Base-by-base conservation (phyloP, 1,140 invertebrate genomes). In the Sitodiplosis mosellana region DNA sequence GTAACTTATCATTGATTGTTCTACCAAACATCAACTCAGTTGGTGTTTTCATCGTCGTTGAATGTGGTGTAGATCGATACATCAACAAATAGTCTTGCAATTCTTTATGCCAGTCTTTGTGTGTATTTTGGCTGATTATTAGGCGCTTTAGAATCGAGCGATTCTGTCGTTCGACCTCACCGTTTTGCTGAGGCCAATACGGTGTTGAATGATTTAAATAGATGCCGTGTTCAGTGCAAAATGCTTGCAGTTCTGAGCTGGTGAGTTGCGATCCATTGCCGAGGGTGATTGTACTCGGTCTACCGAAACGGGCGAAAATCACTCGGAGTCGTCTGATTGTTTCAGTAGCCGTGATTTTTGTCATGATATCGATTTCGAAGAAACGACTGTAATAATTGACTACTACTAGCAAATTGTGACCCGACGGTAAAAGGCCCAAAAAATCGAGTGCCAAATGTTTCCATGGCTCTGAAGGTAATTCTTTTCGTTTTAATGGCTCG, bases 131-230 rank as follows among this genome's bases (percentile, higher is more conserved):
- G 37, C 48, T 41, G 34, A 56, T 55, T 33, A 36, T 49, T 12
- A 59, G 36, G 2, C 52, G 43, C 19, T 60, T 62, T 41, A 60
- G 43, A 38, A 61, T 55, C 15, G 53, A 55, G 33, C 50, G 44
- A 47, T 63, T 64, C 47, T 60, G 54, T 12, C 59, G 48, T 50
- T 64, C 60, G 0, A 61, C 59, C 41, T 60, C 54, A 7, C 60
- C 61, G 53, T 65, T 65, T 40, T 49, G 50, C 48, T 60, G 57
- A 2, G 61, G 57, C 53, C 56, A 60, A 50, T 56, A 58, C 0
- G 56, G 55, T 8, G 50, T 47, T 7, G 56, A 56, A 33, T 57
- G 50, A 18, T 46, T 53, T 12, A 61, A 15, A 2, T 43, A 41
- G 10, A 63, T 59, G 18, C 52, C 49, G 42, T 53, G 45, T 46